A percentile compares a stretch with the other conserved stretches of the same genome.
Conservation (phyloP, 1,140 invertebrate species). For the roundworm (Caenorhabditis elegans) region DNA sequence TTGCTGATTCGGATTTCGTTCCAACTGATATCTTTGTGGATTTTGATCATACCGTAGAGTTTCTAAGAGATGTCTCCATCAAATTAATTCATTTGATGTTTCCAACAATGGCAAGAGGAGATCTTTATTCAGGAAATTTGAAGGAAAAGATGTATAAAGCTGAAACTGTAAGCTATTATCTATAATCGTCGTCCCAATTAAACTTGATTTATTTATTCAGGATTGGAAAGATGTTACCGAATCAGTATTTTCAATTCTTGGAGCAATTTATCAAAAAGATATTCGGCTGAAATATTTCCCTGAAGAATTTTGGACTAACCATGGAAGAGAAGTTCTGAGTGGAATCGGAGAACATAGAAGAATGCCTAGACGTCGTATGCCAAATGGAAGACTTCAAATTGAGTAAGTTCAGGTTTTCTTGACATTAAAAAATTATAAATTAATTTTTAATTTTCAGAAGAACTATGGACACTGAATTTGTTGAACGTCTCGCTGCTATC, state of each 20-base stretch:
- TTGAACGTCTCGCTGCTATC: background rate
- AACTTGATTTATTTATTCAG: background rate
- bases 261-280: constrained; percentile 31
- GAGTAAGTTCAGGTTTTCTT: background rate
- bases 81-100: constrained; percentile 8
- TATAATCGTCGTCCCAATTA: no score
- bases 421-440: no score
- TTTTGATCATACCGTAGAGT: background rate
- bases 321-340: constrained; percentile 8
- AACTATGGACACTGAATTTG: background rate
- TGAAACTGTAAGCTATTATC: background rate
- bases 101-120: background rate
- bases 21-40: background rate
- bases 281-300: constrained; percentile 28
- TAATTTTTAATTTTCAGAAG: background rate
- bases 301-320: constrained; percentile 41
- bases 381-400: background rate
- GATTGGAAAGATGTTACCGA: background rate
- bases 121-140: background rate
- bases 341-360: background rate
- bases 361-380: background rate
- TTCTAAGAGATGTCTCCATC: background rate
- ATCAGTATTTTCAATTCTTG: background rate
- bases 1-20: background rate
- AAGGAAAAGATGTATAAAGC: background rate